phyloP scores from a whole-genome alignment of 2,113 vertebrate species.

The Probosciger aterrimus region DNA sequence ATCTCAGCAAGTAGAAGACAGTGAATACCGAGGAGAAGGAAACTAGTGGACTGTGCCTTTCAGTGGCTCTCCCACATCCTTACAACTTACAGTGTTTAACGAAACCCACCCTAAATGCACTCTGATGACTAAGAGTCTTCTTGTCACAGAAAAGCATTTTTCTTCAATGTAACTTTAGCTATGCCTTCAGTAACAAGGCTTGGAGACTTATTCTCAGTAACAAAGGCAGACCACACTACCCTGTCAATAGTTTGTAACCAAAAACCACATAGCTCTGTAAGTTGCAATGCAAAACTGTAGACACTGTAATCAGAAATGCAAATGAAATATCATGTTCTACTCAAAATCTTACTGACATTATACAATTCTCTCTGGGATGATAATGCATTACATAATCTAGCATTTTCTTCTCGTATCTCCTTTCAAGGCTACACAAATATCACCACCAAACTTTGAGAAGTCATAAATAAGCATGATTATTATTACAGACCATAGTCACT shows the following conservation, averaged over 20 bases:
- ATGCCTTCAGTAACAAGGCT: not conserved
- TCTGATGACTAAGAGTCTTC: not conserved
- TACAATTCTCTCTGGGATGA: not conserved
- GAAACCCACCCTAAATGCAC: not conserved
- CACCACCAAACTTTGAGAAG: not conserved
- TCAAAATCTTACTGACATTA: not conserved
- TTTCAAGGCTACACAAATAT: not conserved
- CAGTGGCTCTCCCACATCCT: not conserved
- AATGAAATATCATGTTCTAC: not conserved
- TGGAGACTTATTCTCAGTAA: not conserved
- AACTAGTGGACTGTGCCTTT: not conserved
- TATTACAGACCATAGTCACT: not conserved
- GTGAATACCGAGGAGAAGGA: not conserved
- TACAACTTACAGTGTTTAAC: not conserved
- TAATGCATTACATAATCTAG: not conserved
- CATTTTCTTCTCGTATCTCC: not conserved
- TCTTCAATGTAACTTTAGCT: not conserved
- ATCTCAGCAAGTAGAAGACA: not conserved
- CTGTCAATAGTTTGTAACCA: not conserved
- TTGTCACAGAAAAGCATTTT: not conserved
- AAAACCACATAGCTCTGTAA: not conserved
- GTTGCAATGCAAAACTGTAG: not conserved
- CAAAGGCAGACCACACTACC: not conserved
- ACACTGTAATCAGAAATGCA: not conserved
- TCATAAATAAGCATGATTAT: not conserved